A percentile compares a stretch with the other conserved stretches of the same genome.
These are phyloP conservation scores for Brevipalpus yothersi DNA, from an alignment of 1,140 invertebrate genomes.

Conservation along the genomic window DNA sequence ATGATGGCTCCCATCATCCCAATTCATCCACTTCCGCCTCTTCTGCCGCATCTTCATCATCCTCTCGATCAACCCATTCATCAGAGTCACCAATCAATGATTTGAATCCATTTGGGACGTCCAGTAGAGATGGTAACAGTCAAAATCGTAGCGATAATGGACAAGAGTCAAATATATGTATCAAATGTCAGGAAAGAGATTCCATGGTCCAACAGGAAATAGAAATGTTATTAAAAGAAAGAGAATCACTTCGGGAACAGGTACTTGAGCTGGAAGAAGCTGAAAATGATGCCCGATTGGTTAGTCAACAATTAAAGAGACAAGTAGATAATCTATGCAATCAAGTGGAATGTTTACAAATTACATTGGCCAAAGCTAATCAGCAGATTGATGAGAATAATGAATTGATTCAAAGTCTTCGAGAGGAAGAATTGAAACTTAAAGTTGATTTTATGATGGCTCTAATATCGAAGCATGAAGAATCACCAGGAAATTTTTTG, in stretches of 20 bases:
- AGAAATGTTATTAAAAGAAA: slow-evolving; percentile 5
- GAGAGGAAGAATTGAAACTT: slow-evolving; percentile 29
- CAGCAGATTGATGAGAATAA: slow-evolving; percentile 3
- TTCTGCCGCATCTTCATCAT: not conserved
- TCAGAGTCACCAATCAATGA: not conserved
- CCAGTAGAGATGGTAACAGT: no score
- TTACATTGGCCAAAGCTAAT: slow-evolving; percentile 5
- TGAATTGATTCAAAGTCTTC: slow-evolving; percentile 28
- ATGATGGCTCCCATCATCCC: no score
- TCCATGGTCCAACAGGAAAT: not conserved
- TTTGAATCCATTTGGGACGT: no score
- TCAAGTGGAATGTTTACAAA: slow-evolving; percentile 9
- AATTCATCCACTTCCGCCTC: not conserved
- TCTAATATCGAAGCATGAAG: not conserved
- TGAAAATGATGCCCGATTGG: slow-evolving; percentile 12
- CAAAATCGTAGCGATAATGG: no score
- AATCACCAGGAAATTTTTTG: not conserved
- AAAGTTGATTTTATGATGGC: slow-evolving; percentile 15
- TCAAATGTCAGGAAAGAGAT: not conserved
- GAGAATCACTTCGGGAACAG: slow-evolving; percentile 9
- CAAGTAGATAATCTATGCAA: slow-evolving; percentile 8
- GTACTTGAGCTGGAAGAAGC: slow-evolving; percentile 13
- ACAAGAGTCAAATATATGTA: not conserved
- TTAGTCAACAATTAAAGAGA: slow-evolving; percentile 9
- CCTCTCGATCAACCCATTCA: not conserved